phyloP scores from a whole-genome alignment of 2,888 invertebrate species.

The Tetranychus truncatus region DNA sequence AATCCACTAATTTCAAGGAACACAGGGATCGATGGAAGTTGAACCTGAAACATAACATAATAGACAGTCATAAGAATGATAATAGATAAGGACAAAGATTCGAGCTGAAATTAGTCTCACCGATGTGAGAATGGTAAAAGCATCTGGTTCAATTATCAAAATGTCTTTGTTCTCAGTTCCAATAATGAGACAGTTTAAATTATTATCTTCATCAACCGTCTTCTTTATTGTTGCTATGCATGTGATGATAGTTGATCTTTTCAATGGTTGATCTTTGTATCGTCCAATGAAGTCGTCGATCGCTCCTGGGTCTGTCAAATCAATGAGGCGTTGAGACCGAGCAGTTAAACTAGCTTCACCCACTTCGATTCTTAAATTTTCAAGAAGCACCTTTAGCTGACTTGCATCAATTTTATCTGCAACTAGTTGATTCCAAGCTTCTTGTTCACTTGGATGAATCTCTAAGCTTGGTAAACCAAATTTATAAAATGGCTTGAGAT shows the following conservation, averaged over 20 bases:
- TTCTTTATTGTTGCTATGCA: conserved; percentile 57
- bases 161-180: conserved; percentile 73
- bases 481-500: conserved; percentile 80
- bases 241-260: conserved; percentile 49
- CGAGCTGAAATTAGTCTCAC: conserved; percentile 17
- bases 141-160: conserved; percentile 69
- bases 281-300: conserved; percentile 38
- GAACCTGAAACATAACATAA: conserved; percentile 23
- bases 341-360: conserved; percentile 17
- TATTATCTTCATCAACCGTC: conserved; percentile 50
- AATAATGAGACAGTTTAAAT: conserved; percentile 61
- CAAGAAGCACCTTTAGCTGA: conserved; percentile 13
- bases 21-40: conserved; percentile 48
- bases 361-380: conserved; percentile 12
- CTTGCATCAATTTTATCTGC: conserved; percentile 27
- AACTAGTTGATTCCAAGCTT: conserved; percentile 48
- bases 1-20: conserved; percentile 52
- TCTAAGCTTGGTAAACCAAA: conserved; percentile 62
- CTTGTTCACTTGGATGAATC: conserved; percentile 52
- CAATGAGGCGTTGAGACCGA: conserved; percentile 16
- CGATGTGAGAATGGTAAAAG: conserved; percentile 54
- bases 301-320: conserved; percentile 25
- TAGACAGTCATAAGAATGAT: not conserved
- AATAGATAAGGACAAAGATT: not conserved
- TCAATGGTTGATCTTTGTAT: conserved; percentile 37